These are phyloP conservation scores for Misgurnus anguillicaudatus DNA, from an alignment of 2,113 vertebrate species.

Conservation along the genomic window DNA sequence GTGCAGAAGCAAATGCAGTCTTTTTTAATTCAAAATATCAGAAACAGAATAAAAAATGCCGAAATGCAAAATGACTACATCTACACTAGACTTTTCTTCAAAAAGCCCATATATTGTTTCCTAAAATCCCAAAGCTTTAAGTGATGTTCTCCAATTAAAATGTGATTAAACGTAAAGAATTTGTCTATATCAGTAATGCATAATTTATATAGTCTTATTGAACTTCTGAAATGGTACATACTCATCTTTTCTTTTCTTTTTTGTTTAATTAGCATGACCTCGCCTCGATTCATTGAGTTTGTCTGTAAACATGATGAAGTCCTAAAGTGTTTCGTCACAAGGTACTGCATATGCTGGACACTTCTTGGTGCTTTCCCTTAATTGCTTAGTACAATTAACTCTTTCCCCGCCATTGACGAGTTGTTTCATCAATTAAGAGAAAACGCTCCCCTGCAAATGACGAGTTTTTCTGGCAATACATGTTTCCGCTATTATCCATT, in stretches of 20 bases:
- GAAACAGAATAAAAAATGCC: neutral
- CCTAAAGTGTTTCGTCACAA: slow-evolving; percentile 97
- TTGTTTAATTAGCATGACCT: slow-evolving; percentile 86
- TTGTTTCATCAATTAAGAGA: too few relatives aligned
- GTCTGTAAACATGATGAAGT: slow-evolving; percentile 97
- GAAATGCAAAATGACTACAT: neutral
- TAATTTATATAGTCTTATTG: slow-evolving; percentile 40
- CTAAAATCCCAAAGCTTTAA: neutral
- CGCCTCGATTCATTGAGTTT: slow-evolving; percentile 96
- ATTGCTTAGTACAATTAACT: too few relatives aligned
- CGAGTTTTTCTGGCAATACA: too few relatives aligned
- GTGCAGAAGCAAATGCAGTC: too few relatives aligned
- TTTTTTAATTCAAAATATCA: neutral
- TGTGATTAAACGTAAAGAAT: neutral
- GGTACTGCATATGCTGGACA: slow-evolving; percentile 72
- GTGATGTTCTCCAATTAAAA: neutral
- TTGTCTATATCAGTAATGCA: slow-evolving; percentile 31
- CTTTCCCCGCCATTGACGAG: too few relatives aligned
- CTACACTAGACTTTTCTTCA: neutral
- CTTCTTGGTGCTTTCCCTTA: too few relatives aligned
- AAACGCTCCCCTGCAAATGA: too few relatives aligned
- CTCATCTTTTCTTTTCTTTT: slow-evolving; percentile 19
- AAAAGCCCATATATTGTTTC: too few relatives aligned
- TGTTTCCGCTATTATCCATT: too few relatives aligned
- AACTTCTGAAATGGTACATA: neutral